phyloP scores from a whole-genome alignment of 2,888 invertebrate genomes.

The Phoronis australis region DNA sequence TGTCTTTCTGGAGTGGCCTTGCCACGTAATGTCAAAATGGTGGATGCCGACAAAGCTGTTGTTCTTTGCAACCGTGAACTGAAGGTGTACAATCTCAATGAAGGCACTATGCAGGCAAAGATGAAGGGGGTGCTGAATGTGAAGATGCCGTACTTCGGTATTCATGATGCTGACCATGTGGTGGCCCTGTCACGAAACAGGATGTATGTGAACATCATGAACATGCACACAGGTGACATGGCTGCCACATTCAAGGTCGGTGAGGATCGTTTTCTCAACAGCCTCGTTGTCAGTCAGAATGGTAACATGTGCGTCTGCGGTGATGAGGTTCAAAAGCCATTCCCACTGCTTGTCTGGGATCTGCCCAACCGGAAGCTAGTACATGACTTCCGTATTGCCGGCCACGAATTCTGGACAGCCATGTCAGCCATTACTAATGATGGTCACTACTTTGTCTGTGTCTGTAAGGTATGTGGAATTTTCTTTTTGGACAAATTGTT shows the following conservation, averaged over 20 bases:
- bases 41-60: constrained; percentile 66
- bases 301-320: constrained; percentile 83
- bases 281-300: constrained; percentile 79
- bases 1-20: constrained; percentile 69
- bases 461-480: constrained; percentile 53
- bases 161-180: constrained; percentile 73
- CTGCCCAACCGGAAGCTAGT: constrained; percentile 75
- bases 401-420: constrained; percentile 80
- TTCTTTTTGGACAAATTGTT: constrained; percentile 37
- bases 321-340: constrained; percentile 87
- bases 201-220: constrained; percentile 85
- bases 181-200: constrained; percentile 79
- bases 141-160: constrained; percentile 84
- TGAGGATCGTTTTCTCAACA: constrained; percentile 83
- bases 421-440: constrained; percentile 80
- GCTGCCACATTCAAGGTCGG: constrained; percentile 80
- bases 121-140: constrained; percentile 81
- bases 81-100: constrained; percentile 72
- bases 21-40: constrained; percentile 72
- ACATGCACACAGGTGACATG: constrained; percentile 73
- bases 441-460: constrained; percentile 62
- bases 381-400: constrained; percentile 80
- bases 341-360: constrained; percentile 84
- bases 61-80: constrained; percentile 78
- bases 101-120: constrained; percentile 66